Evolutionary conservation across 2,113 vertebrate species (phyloP).

Genomic region (Rattus norvegicus): GRCr8 NC_086039.1:28997501-28998000

Average conservation of each 20-base stretch:
- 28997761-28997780: background rate
- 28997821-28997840: background rate
- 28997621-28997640: background rate
- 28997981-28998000: background rate
- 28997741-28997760: background rate
- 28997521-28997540: too few relatives aligned
- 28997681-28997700: slow-evolving; percentile 39
- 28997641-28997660: background rate
- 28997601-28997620: background rate
- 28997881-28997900: background rate
- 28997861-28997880: background rate
- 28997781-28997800: background rate
- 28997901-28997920: background rate
- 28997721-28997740: slow-evolving; percentile 11
- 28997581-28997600: background rate
- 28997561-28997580: too few relatives aligned
- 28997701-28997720: slow-evolving; percentile 34
- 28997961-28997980: background rate
- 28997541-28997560: too few relatives aligned
- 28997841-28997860: background rate
- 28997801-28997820: background rate
- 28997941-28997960: background rate
- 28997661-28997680: slow-evolving; percentile 37
- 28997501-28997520: too few relatives aligned
- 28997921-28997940: background rate